A percentile compares a stretch with the other conserved stretches of the same genome.
Evolutionary conservation across 2,797 vertebrate genomes (phyloP).

Genomic region (Tragelaphus oryx): DNA sequence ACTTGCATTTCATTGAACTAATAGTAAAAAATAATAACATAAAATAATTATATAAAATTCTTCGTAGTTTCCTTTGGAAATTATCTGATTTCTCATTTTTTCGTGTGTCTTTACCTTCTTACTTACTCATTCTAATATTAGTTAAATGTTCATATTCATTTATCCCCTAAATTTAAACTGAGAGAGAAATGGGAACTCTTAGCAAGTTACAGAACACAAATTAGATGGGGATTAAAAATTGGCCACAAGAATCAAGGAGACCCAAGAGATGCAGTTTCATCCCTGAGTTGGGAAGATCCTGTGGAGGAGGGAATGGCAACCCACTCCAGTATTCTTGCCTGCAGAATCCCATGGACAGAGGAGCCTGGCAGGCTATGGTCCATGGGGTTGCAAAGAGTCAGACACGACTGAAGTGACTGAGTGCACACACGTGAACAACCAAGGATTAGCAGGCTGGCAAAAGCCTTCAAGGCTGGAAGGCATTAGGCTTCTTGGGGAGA

Average conservation of each 20-base stretch:
- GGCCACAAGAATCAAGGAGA: background rate
- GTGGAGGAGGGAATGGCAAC: background rate
- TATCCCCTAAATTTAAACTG: background rate
- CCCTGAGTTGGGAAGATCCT: background rate
- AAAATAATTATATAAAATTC: conserved; percentile 23
- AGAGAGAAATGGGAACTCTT: background rate
- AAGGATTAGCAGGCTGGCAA: background rate
- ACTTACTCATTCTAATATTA: conserved; percentile 10
- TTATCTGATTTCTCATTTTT: background rate
- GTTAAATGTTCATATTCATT: background rate
- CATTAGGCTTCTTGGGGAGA: background rate
- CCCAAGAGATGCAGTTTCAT: background rate
- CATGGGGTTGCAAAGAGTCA: background rate
- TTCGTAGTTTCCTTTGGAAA: background rate
- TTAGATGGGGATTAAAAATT: background rate
- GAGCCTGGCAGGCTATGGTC: background rate
- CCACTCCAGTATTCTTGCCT: background rate
- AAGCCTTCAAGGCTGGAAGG: background rate
- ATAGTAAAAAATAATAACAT: background rate
- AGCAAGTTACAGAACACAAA: background rate
- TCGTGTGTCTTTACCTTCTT: background rate
- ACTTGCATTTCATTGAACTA: background rate
- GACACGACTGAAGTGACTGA: background rate
- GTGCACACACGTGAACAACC: background rate
- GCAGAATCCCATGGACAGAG: background rate